Evolutionary conservation across 2,797 vertebrate species (phyloP), one percentile per base, ranked within the genome.

Genomic region (Vespertilio murinus): DNA sequence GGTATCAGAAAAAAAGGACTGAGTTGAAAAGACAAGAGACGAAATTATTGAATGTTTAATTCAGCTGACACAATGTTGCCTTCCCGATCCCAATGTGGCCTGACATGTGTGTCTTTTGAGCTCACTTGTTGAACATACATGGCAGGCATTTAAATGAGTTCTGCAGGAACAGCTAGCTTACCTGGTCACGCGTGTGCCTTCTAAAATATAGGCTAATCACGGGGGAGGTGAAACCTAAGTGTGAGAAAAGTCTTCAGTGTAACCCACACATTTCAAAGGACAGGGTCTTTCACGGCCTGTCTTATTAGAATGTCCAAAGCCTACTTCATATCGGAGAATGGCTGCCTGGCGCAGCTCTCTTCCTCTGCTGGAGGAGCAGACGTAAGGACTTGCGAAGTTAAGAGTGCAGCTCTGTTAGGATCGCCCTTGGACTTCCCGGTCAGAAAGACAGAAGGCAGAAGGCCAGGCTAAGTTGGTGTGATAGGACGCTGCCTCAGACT

Each of bases 241-340:
- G 6, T 49, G 23, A 77, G 54, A 67, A 65, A 40, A 69, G 11
- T 42, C 14, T 81, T 91, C 30, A 12, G 1, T 82, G 40, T 91
- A 89, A 80, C 82, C 16, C 10, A 35, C 38, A 74, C 38, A 17
- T 84, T 94, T 95, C 64, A 74, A 78, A 93, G 52, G 54, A 69
- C 30, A 74, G 8, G 49, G 56, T 35, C n/a, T 70, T 88, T 90
- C 42, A 25, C 45, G 40, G 5, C 47, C 13, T 75, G 18, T 56
- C 42, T 75, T 11, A 1, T 8, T 8, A 18, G 73, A 94, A 45
- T 40, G 25, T 52, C 42, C 11, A 54, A 56, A 74, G 40, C 20
- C 90, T 33, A 61, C 22, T 71, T 86, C 25, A 5, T 16, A 35
- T 10, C n/a, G 17, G 30, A 86, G 69, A 70, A 54, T 1, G 1